Base-by-base conservation (phyloP, 2,888 invertebrate species). In the Cataglyphis albicans region DNA sequence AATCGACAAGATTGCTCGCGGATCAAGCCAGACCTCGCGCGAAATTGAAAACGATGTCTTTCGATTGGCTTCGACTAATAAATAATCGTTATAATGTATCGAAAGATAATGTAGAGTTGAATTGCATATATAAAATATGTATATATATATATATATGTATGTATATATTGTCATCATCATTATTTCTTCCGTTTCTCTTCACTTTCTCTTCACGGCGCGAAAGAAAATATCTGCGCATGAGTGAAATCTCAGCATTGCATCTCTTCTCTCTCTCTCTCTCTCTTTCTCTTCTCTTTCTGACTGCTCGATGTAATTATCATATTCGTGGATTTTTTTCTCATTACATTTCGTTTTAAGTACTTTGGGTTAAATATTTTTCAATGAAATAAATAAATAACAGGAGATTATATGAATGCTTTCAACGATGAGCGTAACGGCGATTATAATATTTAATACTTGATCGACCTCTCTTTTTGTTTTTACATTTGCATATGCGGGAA, bases 401-500 rank as follows among this genome's bases (percentile, higher is more conserved):
- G 10, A 32, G 41, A 44, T 59, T 72, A 59, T 72, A 72, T 32
- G 21, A 32, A 44, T 73, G 29, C 59, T n/a, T 80, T 80, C 32
- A 44, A 44, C 57, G 68, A 68, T n/a, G 48, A 52, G n/a, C 12
- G 65, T 15, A 57, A 41, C 32, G 18, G 35, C 44, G 18, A 44
- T 80, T 32, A 21, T 73, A 80, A 15, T 44, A 78, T 80, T 80
- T 80, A 80, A 80, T 74, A 44, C 59, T 76, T 64, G 44, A 83
- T 81, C 67, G 80, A 86, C 35, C 63, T 55, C 63, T 75, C 41
- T 75, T 61, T 21, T 21, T 21, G 55, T 57, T 74, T 70, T 72
- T 63, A 41, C 18, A 48, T 64, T 65, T 44, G 21, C 68, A 80
- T 57, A 29, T 29, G 64, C 38, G 70, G 59, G 21, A 82, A 76